Conservation (phyloP, 64 coral and sea anemone genomes). For the Catalaphyllia jardinei region DNA sequence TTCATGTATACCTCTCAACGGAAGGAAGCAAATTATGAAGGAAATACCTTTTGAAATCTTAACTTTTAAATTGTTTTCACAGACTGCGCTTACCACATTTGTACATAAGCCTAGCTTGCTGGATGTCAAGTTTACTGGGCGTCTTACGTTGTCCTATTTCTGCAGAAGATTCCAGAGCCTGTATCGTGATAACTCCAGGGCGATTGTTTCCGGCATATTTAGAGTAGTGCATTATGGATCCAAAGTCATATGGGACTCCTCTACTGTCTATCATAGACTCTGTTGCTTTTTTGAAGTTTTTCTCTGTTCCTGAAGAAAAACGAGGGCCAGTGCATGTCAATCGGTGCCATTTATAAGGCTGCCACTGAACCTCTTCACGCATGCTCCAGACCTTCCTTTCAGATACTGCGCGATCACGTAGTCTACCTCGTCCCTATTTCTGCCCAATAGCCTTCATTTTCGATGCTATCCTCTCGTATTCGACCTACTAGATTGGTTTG, state of each 20-base stretch:
- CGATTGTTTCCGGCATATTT: constrained; percentile 70
- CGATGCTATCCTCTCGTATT: too few species aligned
- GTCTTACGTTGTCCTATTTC: constrained; percentile 71
- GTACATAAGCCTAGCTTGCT: constrained; percentile 70
- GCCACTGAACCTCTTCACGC: too few species aligned
- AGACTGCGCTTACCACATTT: constrained; percentile 47
- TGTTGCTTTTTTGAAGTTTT: constrained; percentile 44
- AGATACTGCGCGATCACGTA: too few species aligned
- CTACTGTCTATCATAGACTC: constrained; percentile 27
- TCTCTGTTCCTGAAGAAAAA: constrained; percentile 25
- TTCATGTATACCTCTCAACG: too few species aligned
- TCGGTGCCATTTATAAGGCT: too few species aligned
- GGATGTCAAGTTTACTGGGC: constrained; percentile 66
- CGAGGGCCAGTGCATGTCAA: background rate
- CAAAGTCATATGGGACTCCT: constrained; percentile 60
- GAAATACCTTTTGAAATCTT: too few species aligned
- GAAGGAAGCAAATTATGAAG: too few species aligned
- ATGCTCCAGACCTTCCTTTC: too few species aligned
- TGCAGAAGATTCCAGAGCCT: constrained; percentile 11
- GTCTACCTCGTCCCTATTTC: too few species aligned
- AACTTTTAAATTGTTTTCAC: too few species aligned
- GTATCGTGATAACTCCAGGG: constrained; percentile 46
- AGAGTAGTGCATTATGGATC: constrained; percentile 88
- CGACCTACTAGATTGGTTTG: too few species aligned
- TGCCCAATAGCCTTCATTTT: too few species aligned